These are phyloP conservation scores for Casuarius casuarius DNA, from an alignment of 2,113 vertebrate species.

Conservation along the genomic window DNA sequence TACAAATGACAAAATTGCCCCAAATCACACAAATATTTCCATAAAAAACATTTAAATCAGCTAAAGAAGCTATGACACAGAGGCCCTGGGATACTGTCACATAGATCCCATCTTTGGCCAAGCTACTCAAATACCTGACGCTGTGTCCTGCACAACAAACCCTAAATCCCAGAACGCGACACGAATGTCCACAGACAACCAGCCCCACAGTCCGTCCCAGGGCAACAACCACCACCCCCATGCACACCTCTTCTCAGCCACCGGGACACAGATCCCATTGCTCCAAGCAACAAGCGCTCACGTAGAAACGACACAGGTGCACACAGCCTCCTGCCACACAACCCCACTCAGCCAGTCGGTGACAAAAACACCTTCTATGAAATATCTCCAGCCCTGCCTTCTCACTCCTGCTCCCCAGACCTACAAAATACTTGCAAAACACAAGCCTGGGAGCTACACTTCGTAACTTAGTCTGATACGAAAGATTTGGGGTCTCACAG, in stretches of 20 bases:
- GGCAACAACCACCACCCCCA: neutral
- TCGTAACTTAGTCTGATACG: neutral
- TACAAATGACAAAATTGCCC: neutral
- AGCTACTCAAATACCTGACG: neutral
- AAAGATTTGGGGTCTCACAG: neutral
- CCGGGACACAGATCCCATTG: neutral
- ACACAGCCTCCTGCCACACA: neutral
- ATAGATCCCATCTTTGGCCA: neutral
- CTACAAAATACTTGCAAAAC: neutral
- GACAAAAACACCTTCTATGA: neutral
- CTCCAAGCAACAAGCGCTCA: neutral
- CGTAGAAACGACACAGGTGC: fast-evolving
- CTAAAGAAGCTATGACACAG: neutral
- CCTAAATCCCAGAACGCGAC: neutral
- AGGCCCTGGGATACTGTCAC: neutral
- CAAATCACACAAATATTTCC: neutral
- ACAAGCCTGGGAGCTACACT: neutral
- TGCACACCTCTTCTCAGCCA: neutral
- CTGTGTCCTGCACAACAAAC: neutral
- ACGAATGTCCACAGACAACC: neutral
- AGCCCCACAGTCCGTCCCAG: neutral
- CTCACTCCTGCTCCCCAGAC: neutral
- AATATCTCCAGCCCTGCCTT: neutral
- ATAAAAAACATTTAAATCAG: neutral
- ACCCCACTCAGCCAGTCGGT: neutral